phyloP scores from a whole-genome alignment of 2,888 invertebrate species.

The Philereme transversata region DNA sequence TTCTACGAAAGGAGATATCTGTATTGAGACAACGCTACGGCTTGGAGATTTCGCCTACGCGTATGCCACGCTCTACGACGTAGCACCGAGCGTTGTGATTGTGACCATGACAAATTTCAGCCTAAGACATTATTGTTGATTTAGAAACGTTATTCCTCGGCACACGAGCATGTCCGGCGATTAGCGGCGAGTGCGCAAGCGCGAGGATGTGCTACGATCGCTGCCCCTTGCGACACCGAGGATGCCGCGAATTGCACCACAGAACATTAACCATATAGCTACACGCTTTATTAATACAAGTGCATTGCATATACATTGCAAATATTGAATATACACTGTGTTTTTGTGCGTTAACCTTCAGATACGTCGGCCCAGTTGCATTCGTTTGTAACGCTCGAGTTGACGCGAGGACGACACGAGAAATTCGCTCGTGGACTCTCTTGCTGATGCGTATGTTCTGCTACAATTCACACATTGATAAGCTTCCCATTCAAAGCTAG shows the following conservation, averaged over 20 bases:
- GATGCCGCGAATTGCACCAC: conserved; percentile 77
- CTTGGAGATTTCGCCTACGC: conserved; percentile 19
- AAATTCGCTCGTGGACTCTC: conserved; percentile 48
- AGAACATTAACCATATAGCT: conserved; percentile 62
- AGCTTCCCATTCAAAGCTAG: no score
- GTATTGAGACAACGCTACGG: conserved; percentile 7
- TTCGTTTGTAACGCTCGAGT: conserved; percentile 76
- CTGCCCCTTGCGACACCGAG: conserved; percentile 78
- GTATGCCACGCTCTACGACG: conserved; percentile 31
- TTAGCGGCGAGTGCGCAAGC: conserved; percentile 72
- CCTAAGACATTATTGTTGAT: conserved; percentile 52
- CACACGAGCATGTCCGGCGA: conserved; percentile 73
- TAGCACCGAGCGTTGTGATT: conserved; percentile 34
- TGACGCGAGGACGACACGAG: conserved; percentile 67
- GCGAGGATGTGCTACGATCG: conserved; percentile 71
- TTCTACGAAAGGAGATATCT: conserved; percentile 7
- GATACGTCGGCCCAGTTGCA: conserved; percentile 74
- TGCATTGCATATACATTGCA: conserved; percentile 81
- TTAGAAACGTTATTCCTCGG: conserved; percentile 66
- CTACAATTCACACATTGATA: no score
- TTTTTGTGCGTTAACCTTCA: conserved; percentile 79
- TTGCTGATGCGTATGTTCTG: not conserved
- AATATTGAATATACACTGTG: conserved; percentile 72
- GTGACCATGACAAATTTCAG: conserved; percentile 54
- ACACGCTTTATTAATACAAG: conserved; percentile 76